Percentiles rank a stretch among this genome's conserved stretches.
These are phyloP conservation scores for Ptilorrhoa leucosticta DNA, from an alignment of 2,113 vertebrate genomes.

Conservation along the genomic window DNA sequence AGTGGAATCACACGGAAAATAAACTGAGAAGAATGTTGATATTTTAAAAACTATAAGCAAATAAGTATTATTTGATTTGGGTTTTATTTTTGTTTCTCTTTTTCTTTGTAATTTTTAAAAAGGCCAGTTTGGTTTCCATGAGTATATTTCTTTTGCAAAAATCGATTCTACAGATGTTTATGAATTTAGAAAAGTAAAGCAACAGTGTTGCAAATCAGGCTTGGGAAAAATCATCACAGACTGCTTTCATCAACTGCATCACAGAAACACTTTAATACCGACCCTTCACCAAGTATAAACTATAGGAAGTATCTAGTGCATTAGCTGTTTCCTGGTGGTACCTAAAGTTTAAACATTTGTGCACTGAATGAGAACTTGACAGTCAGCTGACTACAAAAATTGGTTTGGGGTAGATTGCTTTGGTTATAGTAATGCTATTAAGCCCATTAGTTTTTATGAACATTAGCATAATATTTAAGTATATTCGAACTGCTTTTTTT, in stretches of 20 bases:
- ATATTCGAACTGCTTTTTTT: not conserved
- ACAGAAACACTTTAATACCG: not conserved
- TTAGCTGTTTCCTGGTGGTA: constrained; percentile 2
- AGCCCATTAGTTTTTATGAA: not conserved
- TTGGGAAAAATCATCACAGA: not conserved
- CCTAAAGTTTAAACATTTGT: not conserved
- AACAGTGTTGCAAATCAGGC: not conserved
- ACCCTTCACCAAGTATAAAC: not conserved
- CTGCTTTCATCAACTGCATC: not conserved
- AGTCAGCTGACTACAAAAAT: not conserved
- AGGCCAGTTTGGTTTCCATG: not conserved
- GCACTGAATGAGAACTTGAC: not conserved
- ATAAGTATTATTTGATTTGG: not conserved
- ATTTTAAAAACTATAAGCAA: not conserved
- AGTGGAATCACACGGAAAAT: not conserved
- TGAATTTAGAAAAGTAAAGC: not conserved
- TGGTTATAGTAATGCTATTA: not conserved
- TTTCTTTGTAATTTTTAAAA: not conserved
- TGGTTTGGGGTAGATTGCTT: not conserved
- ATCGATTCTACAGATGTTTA: not conserved
- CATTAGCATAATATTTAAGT: not conserved
- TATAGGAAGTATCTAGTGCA: not conserved
- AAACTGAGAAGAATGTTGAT: not conserved
- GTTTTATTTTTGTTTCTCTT: not conserved
- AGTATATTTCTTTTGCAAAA: not conserved